Percentiles rank a stretch among this genome's conserved stretches.
Conservation (phyloP, 2,797 vertebrate species). For the Urocyon cinereoargenteus region DNA sequence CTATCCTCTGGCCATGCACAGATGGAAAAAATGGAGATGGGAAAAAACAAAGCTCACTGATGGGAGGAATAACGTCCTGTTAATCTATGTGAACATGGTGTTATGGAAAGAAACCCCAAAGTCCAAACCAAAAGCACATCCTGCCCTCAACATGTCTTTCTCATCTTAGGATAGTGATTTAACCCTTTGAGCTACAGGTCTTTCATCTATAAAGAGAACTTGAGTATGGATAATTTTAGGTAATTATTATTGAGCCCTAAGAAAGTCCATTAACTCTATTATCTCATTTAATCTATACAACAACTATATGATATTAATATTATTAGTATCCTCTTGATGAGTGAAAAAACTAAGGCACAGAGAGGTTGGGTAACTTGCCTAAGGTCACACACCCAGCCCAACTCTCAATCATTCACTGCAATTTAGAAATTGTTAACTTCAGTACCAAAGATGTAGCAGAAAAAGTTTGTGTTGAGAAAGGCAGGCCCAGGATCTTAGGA, state of each 20-base stretch:
- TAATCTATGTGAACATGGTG: rapidly evolving
- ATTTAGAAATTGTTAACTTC: not conserved
- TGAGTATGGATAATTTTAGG: not conserved
- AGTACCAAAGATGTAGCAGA: not conserved
- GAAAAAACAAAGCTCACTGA: no score
- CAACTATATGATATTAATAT: not conserved
- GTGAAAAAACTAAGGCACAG: not conserved
- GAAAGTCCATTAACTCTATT: not conserved
- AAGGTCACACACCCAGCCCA: not conserved
- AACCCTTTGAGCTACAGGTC: not conserved
- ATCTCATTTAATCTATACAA: not conserved
- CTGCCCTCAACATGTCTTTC: not conserved
- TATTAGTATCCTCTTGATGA: not conserved
- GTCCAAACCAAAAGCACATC: not conserved
- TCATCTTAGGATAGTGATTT: not conserved
- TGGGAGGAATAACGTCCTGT: not conserved
- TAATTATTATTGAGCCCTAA: not conserved
- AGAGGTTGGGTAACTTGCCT: not conserved
- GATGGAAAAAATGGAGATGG: not conserved
- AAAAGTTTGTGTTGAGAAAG: not conserved
- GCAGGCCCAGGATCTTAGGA: not conserved
- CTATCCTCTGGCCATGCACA: not conserved
- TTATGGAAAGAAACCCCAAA: not conserved
- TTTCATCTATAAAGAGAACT: not conserved
- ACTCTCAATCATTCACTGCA: not conserved